Evolutionary conservation across 2,888 invertebrate genomes (phyloP), one percentile per base, ranked within the genome.

Genomic region (Ethmia dodecea): DNA sequence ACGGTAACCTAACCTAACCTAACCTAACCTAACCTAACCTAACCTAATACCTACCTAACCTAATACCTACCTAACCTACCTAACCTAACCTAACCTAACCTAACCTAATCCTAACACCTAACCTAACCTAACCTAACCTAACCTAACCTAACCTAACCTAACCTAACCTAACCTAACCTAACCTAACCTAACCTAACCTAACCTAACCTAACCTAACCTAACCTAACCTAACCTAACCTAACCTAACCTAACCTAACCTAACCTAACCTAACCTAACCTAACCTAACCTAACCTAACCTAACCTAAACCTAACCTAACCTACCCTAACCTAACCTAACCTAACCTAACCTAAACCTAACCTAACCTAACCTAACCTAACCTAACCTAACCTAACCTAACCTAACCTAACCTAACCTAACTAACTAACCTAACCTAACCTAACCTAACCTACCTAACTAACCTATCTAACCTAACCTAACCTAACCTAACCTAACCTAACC

Each of bases 11-110:
- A 51, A 49, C 51, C 49, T 48, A 52, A 47, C 48, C 51, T 48
- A 51, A 52, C 51, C 51, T 52, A 52, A 52, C 48, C 52, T 49
- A 51, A 51, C 51, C 51, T 51, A 51, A 50, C 47, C 50, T 47
- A 50, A 50, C 50, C 50, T 50, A 51, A 51, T 48, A n/a, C 49
- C 49, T 46, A 52, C 52, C 49, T 46, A 51, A 51, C 51, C 51
- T 51, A 51, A 51, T n/a, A n/a, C n/a, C n/a, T n/a, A n/a, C n/a
- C n/a, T n/a, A n/a, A n/a, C 49, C 49, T 46, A 52, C 52, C 49
- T 46, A 51, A 51, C 51, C 51, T 51, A 51, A 51, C 48, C 51
- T 48, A 51, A 52, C 51, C 51, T 49, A 52, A 52, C 31, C 31
- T 40, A 39, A 39, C 42, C 40, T 38, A 26, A 35, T 32, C 38